These are phyloP conservation scores for Cremastinae sp. DNA, from an alignment of 2,888 invertebrate genomes.

Conservation along the genomic window DNA sequence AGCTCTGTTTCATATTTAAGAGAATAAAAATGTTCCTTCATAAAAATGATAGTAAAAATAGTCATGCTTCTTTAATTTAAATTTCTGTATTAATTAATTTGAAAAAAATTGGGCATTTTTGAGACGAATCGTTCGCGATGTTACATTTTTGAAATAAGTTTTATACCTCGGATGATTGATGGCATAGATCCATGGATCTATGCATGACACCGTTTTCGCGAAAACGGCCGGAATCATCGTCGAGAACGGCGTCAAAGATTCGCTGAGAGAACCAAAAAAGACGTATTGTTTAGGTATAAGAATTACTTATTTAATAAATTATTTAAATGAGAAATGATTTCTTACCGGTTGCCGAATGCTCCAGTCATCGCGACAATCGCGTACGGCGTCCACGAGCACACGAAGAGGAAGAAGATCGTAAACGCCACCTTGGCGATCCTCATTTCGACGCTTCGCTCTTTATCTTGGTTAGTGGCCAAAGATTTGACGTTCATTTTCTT, in stretches of 20 bases:
- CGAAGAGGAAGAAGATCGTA: conserved; percentile 91
- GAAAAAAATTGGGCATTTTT: background rate
- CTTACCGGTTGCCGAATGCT: conserved; percentile 87
- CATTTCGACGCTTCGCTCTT: conserved; percentile 89
- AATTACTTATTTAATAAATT: background rate
- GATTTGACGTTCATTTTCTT: conserved; percentile 96
- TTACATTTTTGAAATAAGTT: too few relatives aligned
- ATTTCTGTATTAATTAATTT: too few relatives aligned
- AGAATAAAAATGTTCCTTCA: too few relatives aligned
- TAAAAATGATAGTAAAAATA: too few relatives aligned
- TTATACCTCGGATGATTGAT: conserved; percentile 94
- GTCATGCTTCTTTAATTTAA: too few relatives aligned
- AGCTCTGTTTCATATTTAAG: too few relatives aligned
- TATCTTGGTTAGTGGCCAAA: conserved; percentile 86
- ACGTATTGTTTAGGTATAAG: background rate
- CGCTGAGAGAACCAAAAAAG: conserved; percentile 70
- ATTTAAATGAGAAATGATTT: background rate
- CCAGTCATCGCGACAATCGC: conserved; percentile 91
- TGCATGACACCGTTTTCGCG: conserved; percentile 93
- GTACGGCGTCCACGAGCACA: conserved; percentile 95
- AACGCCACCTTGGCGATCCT: conserved; percentile 94
- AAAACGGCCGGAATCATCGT: conserved; percentile 94
- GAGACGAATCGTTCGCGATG: background rate
- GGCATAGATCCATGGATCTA: conserved; percentile 95
- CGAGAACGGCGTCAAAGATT: conserved; percentile 80